Base-by-base conservation (phyloP, 2,888 invertebrate genomes). In the Priocnemis perturbator region DNA sequence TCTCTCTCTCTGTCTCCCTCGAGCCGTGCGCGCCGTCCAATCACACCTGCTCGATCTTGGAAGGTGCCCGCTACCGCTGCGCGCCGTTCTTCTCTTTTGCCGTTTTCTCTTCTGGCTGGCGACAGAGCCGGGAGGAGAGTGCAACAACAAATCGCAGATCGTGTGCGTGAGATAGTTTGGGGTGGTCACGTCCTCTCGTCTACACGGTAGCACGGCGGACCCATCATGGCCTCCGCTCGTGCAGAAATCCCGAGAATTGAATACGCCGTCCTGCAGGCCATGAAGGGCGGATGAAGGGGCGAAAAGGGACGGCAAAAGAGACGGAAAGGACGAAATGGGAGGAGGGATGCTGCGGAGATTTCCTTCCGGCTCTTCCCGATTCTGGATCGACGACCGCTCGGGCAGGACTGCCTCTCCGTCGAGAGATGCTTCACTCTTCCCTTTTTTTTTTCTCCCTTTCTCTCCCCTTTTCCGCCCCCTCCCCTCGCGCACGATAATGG, bases 91-190 rank as follows among this genome's bases (percentile, higher is more conserved):
- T 50, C 50, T 50, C 19, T 50, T 50, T 50, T 50, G 50, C 59
- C 17, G 19, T 17, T 50, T 50, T 50, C 50, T 50, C 50, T 19
- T 45, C 21, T 52, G 55, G 47, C 17, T 50, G 17, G 15, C n/a
- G 61, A 26, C 56, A 57, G 50, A 60, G 48, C 52, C 9, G 30
- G 48, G 21, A 11, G 56, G 48, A 57, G 44, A 48, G 60, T 20
- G 17, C 52, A 17, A 59, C 73, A 73, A 74, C 76, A 79, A 74
- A 76, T 76, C 80, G 77, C 65, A 82, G 80, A 80, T 83, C 69
- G 77, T 77, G 81, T 71, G 76, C 78, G 78, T 81, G 79, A 82
- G 81, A 84, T 81, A 79, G 78, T 83, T 81, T 74, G 60, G 76
- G 71, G 61, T 77, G 79, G 79, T 83, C 81, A 75, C 77, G 82